Conservation (phyloP, 2,113 vertebrate species). For the Empidonax alnorum region DNA sequence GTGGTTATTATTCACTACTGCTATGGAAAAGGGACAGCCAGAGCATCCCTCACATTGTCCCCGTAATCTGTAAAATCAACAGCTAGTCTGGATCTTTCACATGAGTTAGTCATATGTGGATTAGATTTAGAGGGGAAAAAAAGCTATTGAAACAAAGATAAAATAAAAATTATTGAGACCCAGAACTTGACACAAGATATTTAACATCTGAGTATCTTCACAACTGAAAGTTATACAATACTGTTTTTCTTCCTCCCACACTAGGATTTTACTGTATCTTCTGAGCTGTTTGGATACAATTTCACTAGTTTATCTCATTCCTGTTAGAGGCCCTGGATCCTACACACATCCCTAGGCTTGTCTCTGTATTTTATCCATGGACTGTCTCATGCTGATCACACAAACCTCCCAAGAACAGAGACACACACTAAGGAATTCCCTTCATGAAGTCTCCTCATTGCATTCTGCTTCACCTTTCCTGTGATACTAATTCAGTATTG, state of each 20-base stretch:
- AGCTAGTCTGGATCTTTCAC: constrained; percentile 16
- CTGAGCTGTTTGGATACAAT: neutral
- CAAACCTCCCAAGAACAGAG: neutral
- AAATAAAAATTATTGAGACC: neutral
- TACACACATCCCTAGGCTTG: neutral
- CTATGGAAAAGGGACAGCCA: neutral
- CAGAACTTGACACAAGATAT: neutral
- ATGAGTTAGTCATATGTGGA: neutral
- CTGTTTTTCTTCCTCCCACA: constrained; percentile 53
- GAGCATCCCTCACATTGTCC: neutral
- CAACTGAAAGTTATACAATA: constrained; percentile 31
- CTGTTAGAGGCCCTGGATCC: neutral
- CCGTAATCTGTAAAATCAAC: constrained; percentile 10
- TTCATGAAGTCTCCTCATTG: neutral
- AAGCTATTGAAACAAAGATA: neutral
- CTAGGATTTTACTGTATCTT: constrained; percentile 25
- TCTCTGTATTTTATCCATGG: neutral
- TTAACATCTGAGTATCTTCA: neutral
- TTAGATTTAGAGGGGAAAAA: neutral
- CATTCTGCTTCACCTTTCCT: neutral
- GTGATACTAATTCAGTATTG: neutral
- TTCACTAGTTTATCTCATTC: constrained; percentile 48
- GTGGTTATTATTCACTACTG: neutral
- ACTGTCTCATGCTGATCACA: neutral
- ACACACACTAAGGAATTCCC: neutral